These are phyloP conservation scores for Limulus polyphemus DNA, from an alignment of 2,888 invertebrate genomes.

Conservation along the genomic window DNA sequence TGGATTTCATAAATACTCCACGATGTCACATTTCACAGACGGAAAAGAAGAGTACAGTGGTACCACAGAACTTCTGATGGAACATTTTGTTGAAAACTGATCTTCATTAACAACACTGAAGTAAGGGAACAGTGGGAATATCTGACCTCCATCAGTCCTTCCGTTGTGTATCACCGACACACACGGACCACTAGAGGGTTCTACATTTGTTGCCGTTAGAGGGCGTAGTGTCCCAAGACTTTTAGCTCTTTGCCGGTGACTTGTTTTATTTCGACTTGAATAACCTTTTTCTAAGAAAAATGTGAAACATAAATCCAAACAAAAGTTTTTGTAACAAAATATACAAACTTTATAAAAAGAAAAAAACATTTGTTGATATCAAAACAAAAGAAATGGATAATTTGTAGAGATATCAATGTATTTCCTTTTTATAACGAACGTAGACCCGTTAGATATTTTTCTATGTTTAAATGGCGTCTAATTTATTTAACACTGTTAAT, in stretches of 20 bases:
- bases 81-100: constrained; percentile 5
- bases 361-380: too few relatives aligned
- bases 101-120: constrained; percentile 19
- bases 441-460: too few relatives aligned
- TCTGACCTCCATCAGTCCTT: constrained; percentile 16
- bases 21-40: constrained; percentile 88
- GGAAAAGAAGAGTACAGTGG: constrained; percentile 53
- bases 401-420: too few relatives aligned
- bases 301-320: too few relatives aligned
- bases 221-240: constrained; percentile 20
- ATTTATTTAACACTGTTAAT: too few relatives aligned
- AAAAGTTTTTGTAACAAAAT: too few relatives aligned
- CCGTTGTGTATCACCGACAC: constrained; percentile 22
- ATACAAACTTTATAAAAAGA: too few relatives aligned
- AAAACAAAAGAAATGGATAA: too few relatives aligned
- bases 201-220: neutral
- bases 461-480: too few relatives aligned
- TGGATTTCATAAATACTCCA: constrained; percentile 60
- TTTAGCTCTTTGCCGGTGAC: constrained; percentile 7
- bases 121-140: constrained; percentile 19
- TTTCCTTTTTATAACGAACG: too few relatives aligned
- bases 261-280: too few relatives aligned
- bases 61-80: constrained; percentile 18
- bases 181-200: neutral
- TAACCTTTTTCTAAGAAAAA: too few relatives aligned